A percentile compares a stretch with the other conserved stretches of the same genome.
Evolutionary conservation across 2,113 vertebrate species (phyloP).

Genomic region (Sebastes fasciatus): DNA sequence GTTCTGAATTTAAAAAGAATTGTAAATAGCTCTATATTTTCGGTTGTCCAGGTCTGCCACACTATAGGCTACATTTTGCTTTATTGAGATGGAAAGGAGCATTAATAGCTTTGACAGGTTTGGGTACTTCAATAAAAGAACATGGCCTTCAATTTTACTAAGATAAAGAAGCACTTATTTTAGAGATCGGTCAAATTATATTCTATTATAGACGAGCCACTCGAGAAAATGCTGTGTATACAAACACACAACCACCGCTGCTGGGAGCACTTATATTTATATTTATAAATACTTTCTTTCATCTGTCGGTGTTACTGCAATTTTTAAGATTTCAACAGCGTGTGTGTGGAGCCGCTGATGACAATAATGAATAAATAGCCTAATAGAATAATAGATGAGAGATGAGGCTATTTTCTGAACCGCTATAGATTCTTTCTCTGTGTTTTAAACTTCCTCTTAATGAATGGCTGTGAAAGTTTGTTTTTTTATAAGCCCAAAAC

Average conservation of each 20-base stretch:
- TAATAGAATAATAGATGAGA: not conserved
- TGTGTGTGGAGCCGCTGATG: not conserved
- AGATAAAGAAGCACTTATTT: not conserved
- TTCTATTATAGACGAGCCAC: not conserved
- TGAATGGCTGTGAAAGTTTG: no score
- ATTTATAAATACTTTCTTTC: not conserved
- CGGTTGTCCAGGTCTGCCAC: no score
- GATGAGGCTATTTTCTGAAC: conserved; percentile 5
- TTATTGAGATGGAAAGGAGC: no score
- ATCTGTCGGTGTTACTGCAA: not conserved
- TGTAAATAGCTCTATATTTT: no score
- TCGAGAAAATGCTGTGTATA: not conserved
- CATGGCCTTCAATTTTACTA: not conserved
- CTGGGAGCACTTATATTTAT: not conserved
- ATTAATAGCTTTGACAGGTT: no score
- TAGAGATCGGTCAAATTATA: not conserved
- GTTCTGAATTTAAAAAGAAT: no score
- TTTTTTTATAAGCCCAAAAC: no score
- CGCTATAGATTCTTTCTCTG: conserved; percentile 2
- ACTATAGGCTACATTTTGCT: no score
- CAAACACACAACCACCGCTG: not conserved
- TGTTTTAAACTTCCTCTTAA: not conserved
- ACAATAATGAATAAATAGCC: not conserved
- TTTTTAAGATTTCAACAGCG: not conserved
- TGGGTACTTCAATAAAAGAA: not conserved